Evolutionary conservation across 2,113 vertebrate species (phyloP).

Genomic region (Nibea coibor): DNA sequence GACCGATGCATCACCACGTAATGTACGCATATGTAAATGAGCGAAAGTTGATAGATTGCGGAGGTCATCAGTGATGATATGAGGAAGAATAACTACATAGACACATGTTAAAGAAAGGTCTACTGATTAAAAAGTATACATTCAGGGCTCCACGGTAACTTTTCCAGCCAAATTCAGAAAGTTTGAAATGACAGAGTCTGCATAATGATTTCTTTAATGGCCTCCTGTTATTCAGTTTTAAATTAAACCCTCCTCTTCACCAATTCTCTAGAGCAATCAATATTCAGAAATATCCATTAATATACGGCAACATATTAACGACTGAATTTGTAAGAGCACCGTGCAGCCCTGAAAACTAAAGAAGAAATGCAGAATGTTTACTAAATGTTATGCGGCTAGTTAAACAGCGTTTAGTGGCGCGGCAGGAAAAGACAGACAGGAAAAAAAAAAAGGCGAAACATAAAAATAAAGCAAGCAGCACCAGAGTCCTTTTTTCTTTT

Average conservation of each 20-base stretch:
- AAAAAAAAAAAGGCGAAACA: conserved; percentile 50
- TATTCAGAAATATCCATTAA: background rate
- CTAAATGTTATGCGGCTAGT: conserved; percentile 51
- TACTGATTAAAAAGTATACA: conserved; percentile 9
- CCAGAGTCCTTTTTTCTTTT: conserved; percentile 61
- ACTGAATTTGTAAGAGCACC: conserved; percentile 3
- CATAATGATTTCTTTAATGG: background rate
- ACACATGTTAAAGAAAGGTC: conserved; percentile 12
- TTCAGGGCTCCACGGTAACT: conserved; percentile 56
- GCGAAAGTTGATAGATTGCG: background rate
- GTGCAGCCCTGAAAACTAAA: conserved; percentile 50
- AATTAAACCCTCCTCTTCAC: background rate
- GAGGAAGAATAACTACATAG: conserved; percentile 7
- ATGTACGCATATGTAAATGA: conserved; percentile 3
- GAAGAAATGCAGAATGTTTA: conserved; percentile 54
- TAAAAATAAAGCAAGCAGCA: conserved; percentile 76
- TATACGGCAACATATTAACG: background rate
- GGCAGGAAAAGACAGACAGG: conserved; percentile 57
- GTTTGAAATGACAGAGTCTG: background rate
- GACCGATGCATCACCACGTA: background rate
- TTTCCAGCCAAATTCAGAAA: background rate
- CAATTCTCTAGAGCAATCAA: conserved; percentile 2
- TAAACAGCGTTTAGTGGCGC: conserved; percentile 59
- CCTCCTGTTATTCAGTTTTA: background rate
- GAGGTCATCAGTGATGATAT: conserved; percentile 15